Conservation (phyloP, 53 echinoderm and acorn worm genomes). For the Holothuria scabra region DNA sequence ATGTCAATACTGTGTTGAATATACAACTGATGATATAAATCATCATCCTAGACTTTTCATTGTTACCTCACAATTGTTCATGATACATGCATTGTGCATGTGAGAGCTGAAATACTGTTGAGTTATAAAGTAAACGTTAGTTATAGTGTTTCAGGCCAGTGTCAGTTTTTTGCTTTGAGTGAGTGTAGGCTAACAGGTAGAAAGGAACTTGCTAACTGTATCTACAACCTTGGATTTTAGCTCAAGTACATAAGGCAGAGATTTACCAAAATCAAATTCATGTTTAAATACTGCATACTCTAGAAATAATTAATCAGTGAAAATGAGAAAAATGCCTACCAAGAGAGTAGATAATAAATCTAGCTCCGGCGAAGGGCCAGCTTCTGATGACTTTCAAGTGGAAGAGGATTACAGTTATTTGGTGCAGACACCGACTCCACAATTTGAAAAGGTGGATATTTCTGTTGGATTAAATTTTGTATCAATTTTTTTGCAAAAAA, state of each 20-base stretch:
- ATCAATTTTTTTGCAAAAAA: neutral
- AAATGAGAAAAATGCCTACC: constrained; percentile 39
- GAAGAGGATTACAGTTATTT: constrained; percentile 86
- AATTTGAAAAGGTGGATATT: constrained; percentile 31
- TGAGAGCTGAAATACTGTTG: too few species aligned
- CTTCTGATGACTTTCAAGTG: constrained; percentile 87
- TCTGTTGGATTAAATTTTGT: neutral
- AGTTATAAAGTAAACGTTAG: too few species aligned
- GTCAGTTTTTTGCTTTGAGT: too few species aligned
- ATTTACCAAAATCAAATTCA: too few species aligned
- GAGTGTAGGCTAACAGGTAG: too few species aligned
- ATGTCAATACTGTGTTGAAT: too few species aligned
- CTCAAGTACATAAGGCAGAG: too few species aligned
- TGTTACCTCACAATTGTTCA: constrained; percentile 17
- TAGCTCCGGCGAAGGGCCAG: constrained; percentile 64
- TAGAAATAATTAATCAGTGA: neutral
- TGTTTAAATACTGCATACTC: too few species aligned
- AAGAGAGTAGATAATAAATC: constrained; percentile 52
- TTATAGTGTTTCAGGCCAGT: too few species aligned
- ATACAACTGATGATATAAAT: neutral
- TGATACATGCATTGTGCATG: too few species aligned
- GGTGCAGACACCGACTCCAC: constrained; percentile 54
- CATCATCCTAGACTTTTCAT: neutral
- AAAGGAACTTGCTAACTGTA: too few species aligned
- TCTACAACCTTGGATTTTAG: too few species aligned